A percentile compares a stretch with the other conserved stretches of the same genome.
These are phyloP conservation scores for Heptranchias perlo DNA, from an alignment of 2,113 vertebrate genomes.

Conservation along the genomic window DNA sequence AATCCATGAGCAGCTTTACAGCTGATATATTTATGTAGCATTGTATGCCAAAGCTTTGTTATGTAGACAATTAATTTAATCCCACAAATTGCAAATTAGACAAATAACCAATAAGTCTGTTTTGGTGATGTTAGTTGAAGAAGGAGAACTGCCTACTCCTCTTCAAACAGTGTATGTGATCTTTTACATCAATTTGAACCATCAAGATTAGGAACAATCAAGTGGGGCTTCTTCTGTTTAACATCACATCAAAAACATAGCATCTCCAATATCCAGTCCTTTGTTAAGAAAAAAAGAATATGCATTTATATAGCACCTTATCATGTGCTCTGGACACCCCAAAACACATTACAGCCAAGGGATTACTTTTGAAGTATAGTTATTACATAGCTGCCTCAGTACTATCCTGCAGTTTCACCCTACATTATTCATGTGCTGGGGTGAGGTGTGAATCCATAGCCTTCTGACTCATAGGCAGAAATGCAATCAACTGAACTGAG, in stretches of 20 bases:
- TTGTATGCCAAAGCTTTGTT: neutral
- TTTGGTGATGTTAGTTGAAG: neutral
- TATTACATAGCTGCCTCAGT: neutral
- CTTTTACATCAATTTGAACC: neutral
- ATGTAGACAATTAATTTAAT: neutral
- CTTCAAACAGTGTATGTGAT: neutral
- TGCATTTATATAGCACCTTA: neutral
- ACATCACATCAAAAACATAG: neutral
- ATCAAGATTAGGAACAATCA: neutral
- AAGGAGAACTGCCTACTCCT: neutral
- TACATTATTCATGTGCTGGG: neutral
- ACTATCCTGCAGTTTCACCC: neutral
- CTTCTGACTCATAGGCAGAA: too few relatives aligned
- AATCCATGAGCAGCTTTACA: too few relatives aligned
- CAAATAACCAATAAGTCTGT: neutral
- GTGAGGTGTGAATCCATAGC: too few relatives aligned
- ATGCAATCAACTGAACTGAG: too few relatives aligned
- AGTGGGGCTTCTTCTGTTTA: neutral
- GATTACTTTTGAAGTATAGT: neutral
- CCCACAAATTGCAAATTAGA: neutral
- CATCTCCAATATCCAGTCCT: neutral
- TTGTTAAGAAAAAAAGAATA: neutral
- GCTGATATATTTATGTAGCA: neutral
- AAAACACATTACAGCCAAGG: too few relatives aligned
- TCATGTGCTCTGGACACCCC: neutral